Evolutionary conservation across 2,797 vertebrate species (phyloP), one percentile per base, ranked within the genome.

Genomic region (Lates japonicus): DNA sequence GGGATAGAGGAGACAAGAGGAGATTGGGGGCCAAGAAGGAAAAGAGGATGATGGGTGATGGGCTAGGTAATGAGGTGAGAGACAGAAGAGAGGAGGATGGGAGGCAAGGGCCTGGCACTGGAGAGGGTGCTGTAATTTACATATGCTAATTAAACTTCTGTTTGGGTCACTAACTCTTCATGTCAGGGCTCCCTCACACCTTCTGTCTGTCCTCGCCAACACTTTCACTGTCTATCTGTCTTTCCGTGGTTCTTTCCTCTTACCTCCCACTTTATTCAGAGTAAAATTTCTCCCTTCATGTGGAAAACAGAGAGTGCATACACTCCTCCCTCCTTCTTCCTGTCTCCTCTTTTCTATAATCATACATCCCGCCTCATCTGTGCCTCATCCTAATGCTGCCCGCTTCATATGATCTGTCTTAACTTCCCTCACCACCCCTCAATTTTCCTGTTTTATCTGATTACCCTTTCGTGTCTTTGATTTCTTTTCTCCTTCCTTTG

Each of bases 121-220:
- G 31, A 55, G 73, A 63, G 58, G 81, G 63, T 83, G 88, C 70
- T 78, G 67, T 72, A 64, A 90, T 90, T 91, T 90, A 73, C 87
- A 90, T 93, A 90, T 90, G 93, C 89, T 94, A 93, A 94, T 92
- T 92, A 88, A 89, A 86, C 82, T 86, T 87, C 77, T 75, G 90
- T 85, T 87, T 90, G 90, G 91, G 88, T 91, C 86, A 91, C 80
- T 85, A 84, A 80, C 69, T 89, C 79, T 76, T 84, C 71, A 81
- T 90, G 85, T 84, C 88, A 81, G 71, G 51, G 63, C 78, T 87
- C 57, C 61, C 49, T 77, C 71, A 58, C 76, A 82, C 75, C 59
- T 59, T 69, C 76, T 49, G 72, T 73, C 78, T 74, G 29, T 76
- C 41, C 67, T 72, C 70, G 17, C 62, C 33, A 5, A 2, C 46